Evolutionary conservation across 2,888 invertebrate species (phyloP).

Genomic region (Anticlea derivata): DNA sequence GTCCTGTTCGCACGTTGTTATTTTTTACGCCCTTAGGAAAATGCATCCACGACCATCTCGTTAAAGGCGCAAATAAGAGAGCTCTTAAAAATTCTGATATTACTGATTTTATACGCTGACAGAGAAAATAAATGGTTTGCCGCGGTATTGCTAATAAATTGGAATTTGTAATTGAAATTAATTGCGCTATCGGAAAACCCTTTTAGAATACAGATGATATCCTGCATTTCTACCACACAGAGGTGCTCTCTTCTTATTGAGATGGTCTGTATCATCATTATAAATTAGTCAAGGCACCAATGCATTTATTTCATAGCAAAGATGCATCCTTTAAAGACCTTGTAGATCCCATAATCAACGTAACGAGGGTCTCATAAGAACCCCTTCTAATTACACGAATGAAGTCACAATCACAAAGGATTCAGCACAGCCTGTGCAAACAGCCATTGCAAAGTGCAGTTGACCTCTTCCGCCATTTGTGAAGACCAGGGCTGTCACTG

Average conservation of each 20-base stretch:
- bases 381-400: conserved; percentile 26
- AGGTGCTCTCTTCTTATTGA: too few relatives aligned
- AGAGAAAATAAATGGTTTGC: conserved; percentile 20
- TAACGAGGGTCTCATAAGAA: conserved; percentile 3
- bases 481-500: conserved; percentile 5
- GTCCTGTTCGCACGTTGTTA: conserved; percentile 41
- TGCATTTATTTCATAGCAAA: background rate
- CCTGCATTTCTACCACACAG: too few relatives aligned
- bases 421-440: conserved; percentile 21
- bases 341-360: conserved; percentile 14
- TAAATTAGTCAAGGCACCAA: too few relatives aligned
- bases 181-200: conserved; percentile 4
- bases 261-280: too few relatives aligned
- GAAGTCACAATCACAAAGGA: conserved; percentile 26
- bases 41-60: conserved; percentile 41
- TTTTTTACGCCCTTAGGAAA: conserved; percentile 45
- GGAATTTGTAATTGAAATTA: conserved; percentile 15
- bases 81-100: conserved; percentile 35
- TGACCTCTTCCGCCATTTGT: conserved; percentile 23
- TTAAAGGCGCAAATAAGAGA: conserved; percentile 40
- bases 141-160: conserved; percentile 23
- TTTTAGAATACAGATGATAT: background rate
- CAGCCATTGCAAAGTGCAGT: conserved; percentile 27
- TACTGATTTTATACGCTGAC: conserved; percentile 28
- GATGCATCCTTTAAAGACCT: background rate